phyloP scores from a whole-genome alignment of 2,113 vertebrate genomes.

The Pycnonotus jocosus region DNA sequence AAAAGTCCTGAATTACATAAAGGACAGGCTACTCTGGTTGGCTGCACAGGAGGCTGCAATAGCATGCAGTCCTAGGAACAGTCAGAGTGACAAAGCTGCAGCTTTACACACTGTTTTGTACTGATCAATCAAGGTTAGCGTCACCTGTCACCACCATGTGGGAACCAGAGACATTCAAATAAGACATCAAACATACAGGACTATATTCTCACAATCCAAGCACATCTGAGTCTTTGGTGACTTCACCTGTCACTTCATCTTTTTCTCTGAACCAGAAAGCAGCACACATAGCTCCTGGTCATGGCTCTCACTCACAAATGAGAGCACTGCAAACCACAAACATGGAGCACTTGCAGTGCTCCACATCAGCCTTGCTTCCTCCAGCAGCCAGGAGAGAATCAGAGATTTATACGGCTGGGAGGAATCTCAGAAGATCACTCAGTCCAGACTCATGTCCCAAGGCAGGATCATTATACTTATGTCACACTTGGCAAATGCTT shows the following conservation, averaged over 20 bases:
- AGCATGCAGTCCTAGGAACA: neutral
- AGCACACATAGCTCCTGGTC: neutral
- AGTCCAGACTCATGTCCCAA: neutral
- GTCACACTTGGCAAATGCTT: neutral
- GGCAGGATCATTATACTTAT: neutral
- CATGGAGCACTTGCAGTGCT: neutral
- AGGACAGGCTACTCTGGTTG: neutral
- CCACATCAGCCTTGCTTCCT: neutral
- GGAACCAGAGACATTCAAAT: neutral
- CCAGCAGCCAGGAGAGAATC: neutral
- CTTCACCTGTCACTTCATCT: neutral
- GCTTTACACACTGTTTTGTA: neutral
- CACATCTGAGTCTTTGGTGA: neutral
- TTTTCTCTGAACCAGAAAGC: neutral
- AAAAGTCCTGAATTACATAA: neutral
- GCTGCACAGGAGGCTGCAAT: neutral
- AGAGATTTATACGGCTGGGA: neutral
- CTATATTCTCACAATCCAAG: neutral
- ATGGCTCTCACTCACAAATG: neutral
- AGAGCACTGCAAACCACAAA: neutral
- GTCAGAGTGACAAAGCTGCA: neutral
- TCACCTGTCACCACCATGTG: fast-evolving
- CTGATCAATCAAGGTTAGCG: neutral
- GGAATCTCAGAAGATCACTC: neutral
- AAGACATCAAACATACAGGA: neutral